Base-by-base conservation (phyloP, 2,888 invertebrate genomes). In the Pherbina coryleti region DNA sequence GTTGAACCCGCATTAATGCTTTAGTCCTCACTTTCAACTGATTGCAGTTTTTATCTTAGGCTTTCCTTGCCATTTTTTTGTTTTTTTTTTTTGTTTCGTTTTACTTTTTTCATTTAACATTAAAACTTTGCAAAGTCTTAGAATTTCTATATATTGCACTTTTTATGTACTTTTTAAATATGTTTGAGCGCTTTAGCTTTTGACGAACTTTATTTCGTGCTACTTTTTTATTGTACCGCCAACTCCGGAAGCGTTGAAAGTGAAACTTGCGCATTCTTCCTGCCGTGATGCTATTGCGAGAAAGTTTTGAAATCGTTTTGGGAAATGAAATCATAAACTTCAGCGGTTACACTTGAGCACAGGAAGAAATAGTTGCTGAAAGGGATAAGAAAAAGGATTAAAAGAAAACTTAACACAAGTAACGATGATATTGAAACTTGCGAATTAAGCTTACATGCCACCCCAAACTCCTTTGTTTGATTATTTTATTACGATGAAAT, bases 271-370 rank as follows among this genome's bases (percentile, higher is more conserved):
- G 55, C 57, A 34, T 31, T 37, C 72, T 72, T 72, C 72, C 72
- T n/a, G 57, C 8, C 22, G 5, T 28, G 14, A 53, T 28, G 53
- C 28, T 14, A 25, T 14, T 60, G 60, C 22, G 25, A 31, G 53
- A 53, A 70, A 70, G 70, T 70, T 53, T 70, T 53, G 28, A 70
- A 70, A 70, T 53, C 70, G 70, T 72, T 72, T 72, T 57, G 72
- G 72, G 72, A 72, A 57, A 72, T 34, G 57, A 57, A 70, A 19
- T 70, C 70, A 70, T 53, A 70, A 70, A 70, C 17, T 70, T 53
- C n/a, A 53, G 31, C 53, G 44, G 51, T 70, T 70, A 53, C 70
- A 17, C 11, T 53, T 53, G n/a, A 70, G 28, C n/a, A 51, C 49
- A 51, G 31, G 57, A 31, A 57, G 72, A n/a, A n/a, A n/a, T 22